phyloP scores from a whole-genome alignment of 1,140 invertebrate genomes.

The Hyles vespertilio region DNA sequence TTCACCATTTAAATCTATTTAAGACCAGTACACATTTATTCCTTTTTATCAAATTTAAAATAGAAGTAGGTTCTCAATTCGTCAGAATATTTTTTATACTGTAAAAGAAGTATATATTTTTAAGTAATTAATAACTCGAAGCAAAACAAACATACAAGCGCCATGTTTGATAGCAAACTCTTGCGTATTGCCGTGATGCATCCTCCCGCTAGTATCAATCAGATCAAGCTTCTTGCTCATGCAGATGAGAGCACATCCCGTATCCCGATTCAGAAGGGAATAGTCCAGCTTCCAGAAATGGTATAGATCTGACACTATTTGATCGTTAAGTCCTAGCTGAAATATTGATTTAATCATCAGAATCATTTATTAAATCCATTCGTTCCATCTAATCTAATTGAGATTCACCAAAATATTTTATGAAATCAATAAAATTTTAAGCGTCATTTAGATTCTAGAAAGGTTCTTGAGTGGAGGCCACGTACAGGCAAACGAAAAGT shows the following conservation, averaged over 20 bases:
- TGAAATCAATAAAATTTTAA: too few relatives aligned
- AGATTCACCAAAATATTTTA: too few relatives aligned
- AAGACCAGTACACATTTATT: too few relatives aligned
- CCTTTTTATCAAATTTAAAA: too few relatives aligned
- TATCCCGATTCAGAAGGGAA: slow-evolving; percentile 33
- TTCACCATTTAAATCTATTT: too few relatives aligned
- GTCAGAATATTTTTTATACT: too few relatives aligned
- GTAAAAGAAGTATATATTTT: too few relatives aligned
- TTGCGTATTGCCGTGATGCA: slow-evolving; percentile 51
- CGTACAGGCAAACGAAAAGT: too few relatives aligned
- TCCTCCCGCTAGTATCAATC: slow-evolving; percentile 35
- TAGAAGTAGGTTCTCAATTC: too few relatives aligned
- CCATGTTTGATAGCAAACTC: slow-evolving; percentile 48
- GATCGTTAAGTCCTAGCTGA: slow-evolving; percentile 18
- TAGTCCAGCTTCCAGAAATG: slow-evolving; percentile 52
- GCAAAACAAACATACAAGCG: slow-evolving; percentile 32
- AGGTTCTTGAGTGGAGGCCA: too few relatives aligned
- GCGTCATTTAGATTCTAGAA: too few relatives aligned
- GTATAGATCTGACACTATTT: slow-evolving; percentile 40
- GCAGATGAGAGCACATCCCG: slow-evolving; percentile 51
- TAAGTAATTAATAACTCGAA: not conserved
- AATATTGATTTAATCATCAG: not conserved
- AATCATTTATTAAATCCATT: too few relatives aligned
- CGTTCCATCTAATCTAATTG: not conserved
- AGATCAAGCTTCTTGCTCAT: slow-evolving; percentile 55